phyloP scores from a whole-genome alignment of 2,113 vertebrate species.

The Thinocorus orbignyianus region DNA sequence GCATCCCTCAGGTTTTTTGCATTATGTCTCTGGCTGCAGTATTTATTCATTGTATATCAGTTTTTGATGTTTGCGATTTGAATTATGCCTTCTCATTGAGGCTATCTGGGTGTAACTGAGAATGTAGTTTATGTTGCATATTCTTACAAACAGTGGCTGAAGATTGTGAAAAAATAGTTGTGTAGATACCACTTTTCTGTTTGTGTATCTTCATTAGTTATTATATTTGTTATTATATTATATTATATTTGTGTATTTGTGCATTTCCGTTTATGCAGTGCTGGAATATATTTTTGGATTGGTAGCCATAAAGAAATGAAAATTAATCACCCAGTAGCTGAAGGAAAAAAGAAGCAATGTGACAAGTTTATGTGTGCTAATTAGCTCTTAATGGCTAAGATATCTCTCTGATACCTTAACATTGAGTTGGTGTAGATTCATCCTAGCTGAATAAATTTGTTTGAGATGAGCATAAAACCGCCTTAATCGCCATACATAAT shows the following conservation, averaged over 20 bases:
- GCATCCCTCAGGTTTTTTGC: background rate
- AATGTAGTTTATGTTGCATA: background rate
- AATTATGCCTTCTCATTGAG: background rate
- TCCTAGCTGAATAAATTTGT: background rate
- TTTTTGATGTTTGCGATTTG: background rate
- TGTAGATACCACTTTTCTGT: background rate
- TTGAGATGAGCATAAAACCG: background rate
- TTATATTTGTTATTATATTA: background rate
- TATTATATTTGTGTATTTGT: no score
- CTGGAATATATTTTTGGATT: background rate
- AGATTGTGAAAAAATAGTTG: background rate
- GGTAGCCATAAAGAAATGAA: background rate
- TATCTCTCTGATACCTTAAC: background rate
- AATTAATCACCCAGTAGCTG: background rate
- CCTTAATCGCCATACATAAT: background rate
- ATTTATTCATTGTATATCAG: background rate
- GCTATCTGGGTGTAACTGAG: background rate
- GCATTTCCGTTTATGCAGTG: background rate
- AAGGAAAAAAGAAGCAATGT: background rate
- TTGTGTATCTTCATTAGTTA: background rate
- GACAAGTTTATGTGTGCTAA: background rate
- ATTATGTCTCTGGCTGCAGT: background rate
- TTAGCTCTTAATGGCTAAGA: background rate
- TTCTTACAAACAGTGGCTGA: background rate
- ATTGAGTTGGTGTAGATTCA: background rate